phyloP scores from a whole-genome alignment of 1,140 invertebrate species.

The Stenopsyche tienmushanensis region DNA sequence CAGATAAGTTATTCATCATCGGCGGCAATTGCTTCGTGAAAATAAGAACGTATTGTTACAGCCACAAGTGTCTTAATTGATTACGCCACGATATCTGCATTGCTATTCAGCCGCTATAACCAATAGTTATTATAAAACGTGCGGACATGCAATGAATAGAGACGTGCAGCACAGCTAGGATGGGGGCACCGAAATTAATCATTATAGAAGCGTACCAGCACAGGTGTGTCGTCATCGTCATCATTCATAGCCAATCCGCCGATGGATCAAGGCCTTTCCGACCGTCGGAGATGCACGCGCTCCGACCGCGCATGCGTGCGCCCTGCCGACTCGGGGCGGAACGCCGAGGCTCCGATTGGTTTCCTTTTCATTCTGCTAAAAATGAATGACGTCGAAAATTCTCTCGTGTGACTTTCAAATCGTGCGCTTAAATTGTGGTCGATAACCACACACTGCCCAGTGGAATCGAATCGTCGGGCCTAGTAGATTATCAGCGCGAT shows the following conservation, averaged over 20 bases:
- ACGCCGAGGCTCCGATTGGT: too few relatives aligned
- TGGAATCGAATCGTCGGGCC: too few relatives aligned
- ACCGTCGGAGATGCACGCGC: not conserved
- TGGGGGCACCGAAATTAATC: not conserved
- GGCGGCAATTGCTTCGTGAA: not conserved
- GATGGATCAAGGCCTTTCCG: not conserved
- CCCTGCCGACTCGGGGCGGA: too few relatives aligned
- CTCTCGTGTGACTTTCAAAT: too few relatives aligned
- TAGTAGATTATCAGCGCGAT: too few relatives aligned
- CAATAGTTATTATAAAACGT: not conserved
- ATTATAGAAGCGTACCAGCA: not conserved
- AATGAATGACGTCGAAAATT: too few relatives aligned
- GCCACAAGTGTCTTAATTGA: not conserved
- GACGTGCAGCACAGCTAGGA: too few relatives aligned
- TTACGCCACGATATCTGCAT: not conserved
- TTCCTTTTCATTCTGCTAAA: too few relatives aligned
- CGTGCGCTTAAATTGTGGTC: too few relatives aligned
- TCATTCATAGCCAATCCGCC: not conserved
- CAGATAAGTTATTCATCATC: not conserved
- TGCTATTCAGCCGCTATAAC: not conserved
- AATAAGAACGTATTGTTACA: too few relatives aligned
- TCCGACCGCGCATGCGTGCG: not conserved
- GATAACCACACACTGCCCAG: too few relatives aligned
- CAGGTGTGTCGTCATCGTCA: not conserved
- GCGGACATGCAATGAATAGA: not conserved